These are phyloP conservation scores for Holotrichia oblita DNA, from an alignment of 1,140 invertebrate species.

Conservation along the genomic window DNA sequence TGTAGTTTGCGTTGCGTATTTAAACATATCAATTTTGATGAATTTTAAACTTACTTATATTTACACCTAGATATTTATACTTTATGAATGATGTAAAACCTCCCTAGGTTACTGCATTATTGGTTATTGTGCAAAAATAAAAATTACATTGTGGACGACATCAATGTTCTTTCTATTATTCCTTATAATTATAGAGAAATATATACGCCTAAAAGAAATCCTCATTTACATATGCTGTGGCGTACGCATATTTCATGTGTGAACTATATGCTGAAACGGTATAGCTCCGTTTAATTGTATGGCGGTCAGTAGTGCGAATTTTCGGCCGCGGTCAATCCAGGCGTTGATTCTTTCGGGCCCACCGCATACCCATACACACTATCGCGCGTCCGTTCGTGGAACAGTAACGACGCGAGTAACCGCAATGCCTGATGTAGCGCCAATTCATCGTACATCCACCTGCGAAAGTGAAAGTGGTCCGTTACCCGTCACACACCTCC, in stretches of 20 bases:
- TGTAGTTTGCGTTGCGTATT: too few relatives aligned
- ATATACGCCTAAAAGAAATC: background rate
- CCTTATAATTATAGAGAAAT: background rate
- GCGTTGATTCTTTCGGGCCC: background rate
- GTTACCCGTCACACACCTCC: slow-evolving; percentile 45
- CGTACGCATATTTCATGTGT: background rate
- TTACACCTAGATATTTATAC: too few relatives aligned
- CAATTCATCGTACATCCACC: slow-evolving; percentile 46
- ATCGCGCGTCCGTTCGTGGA: background rate
- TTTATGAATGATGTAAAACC: too few relatives aligned
- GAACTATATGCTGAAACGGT: background rate
- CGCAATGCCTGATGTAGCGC: slow-evolving; percentile 21
- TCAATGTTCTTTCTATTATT: too few relatives aligned
- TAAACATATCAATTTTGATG: too few relatives aligned
- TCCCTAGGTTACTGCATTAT: too few relatives aligned
- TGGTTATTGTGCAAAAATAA: too few relatives aligned
- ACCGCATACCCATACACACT: background rate
- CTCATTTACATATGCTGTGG: background rate
- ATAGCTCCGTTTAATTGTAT: background rate
- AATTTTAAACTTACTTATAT: too few relatives aligned
- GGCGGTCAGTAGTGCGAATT: slow-evolving; percentile 4
- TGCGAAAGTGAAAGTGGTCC: slow-evolving; percentile 49
- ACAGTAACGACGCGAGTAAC: slow-evolving; percentile 15
- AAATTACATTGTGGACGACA: too few relatives aligned
- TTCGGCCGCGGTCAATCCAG: background rate